phyloP scores from a whole-genome alignment of 1,140 invertebrate genomes.

The Trachymyrmex septentrionalis region DNA sequence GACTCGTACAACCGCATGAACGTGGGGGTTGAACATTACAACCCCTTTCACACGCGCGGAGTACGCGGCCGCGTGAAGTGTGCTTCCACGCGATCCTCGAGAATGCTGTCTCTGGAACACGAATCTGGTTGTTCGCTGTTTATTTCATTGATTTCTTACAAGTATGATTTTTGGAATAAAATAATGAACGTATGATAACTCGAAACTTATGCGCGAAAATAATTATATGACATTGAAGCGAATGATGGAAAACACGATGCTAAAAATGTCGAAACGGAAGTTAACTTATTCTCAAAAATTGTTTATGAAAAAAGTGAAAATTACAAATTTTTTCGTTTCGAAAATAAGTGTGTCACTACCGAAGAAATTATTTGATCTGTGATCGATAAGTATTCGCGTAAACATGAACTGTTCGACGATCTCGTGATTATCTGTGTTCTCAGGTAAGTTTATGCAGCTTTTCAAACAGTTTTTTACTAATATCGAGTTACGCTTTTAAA shows the following conservation, averaged over 20 bases:
- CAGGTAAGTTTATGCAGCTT: slow-evolving; percentile 60
- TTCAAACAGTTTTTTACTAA: background rate
- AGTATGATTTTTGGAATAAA: background rate
- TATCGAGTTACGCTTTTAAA: background rate
- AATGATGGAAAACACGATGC: slow-evolving; percentile 1
- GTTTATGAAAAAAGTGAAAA: background rate
- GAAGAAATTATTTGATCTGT: slow-evolving; percentile 30
- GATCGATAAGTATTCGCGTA: slow-evolving; percentile 53
- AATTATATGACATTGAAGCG: background rate
- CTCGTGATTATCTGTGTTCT: slow-evolving; percentile 65
- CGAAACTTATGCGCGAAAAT: slow-evolving; percentile 1
- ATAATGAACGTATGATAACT: slow-evolving; percentile 7
- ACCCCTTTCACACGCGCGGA: slow-evolving; percentile 81
- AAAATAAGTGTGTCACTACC: slow-evolving; percentile 7
- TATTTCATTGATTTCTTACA: slow-evolving; percentile 3
- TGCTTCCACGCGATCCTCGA: slow-evolving; percentile 66
- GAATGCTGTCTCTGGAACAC: slow-evolving; percentile 72
- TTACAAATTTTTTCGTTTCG: background rate
- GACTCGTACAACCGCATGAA: slow-evolving; percentile 72
- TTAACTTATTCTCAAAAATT: background rate
- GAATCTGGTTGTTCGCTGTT: slow-evolving; percentile 28
- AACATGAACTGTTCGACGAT: slow-evolving; percentile 65
- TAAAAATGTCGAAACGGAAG: background rate
- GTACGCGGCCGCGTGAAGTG: slow-evolving; percentile 79
- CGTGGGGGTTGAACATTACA: slow-evolving; percentile 79